Evolutionary conservation across 1,140 invertebrate species (phyloP).

Genomic region (Agrypnia vestita): DNA sequence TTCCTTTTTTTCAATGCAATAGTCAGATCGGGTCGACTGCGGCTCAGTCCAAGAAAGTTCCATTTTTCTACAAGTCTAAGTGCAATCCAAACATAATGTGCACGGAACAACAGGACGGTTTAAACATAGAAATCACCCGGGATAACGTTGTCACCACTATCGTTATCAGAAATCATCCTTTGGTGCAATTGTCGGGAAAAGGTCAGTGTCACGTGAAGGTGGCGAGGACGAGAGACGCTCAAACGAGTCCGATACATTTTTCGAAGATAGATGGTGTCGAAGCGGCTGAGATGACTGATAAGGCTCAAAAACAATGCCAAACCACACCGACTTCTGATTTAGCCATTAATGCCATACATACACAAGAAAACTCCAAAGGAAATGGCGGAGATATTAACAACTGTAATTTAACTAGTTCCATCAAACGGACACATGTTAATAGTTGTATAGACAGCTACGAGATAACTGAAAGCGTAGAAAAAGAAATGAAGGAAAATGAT

Average conservation of each 20-base stretch:
- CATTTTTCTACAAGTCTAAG: slow-evolving; percentile 49
- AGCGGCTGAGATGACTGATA: neutral
- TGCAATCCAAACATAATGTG: slow-evolving; percentile 26
- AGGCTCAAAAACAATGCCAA: neutral
- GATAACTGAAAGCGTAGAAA: slow-evolving; percentile 28
- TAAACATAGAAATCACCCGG: slow-evolving; percentile 39
- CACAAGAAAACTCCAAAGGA: neutral
- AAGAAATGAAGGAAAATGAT: slow-evolving; percentile 21
- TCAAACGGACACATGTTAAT: neutral
- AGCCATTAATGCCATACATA: neutral
- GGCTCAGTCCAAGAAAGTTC: slow-evolving; percentile 14
- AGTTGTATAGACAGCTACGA: neutral
- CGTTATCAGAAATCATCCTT: slow-evolving; percentile 36
- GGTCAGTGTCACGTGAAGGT: slow-evolving; percentile 21
- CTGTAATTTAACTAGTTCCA: neutral
- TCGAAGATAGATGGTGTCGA: neutral
- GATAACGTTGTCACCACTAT: slow-evolving; percentile 41
- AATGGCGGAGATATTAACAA: neutral
- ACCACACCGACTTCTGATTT: neutral
- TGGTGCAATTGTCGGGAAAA: slow-evolving; percentile 5
- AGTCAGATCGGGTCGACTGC: neutral
- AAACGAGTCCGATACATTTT: slow-evolving; percentile 45
- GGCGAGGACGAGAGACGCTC: slow-evolving; percentile 37
- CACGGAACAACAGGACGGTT: slow-evolving; percentile 31
- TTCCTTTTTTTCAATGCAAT: slow-evolving; percentile 25